Base-by-base conservation (phyloP, 2,888 invertebrate species). In the Paralinhomoeus sp. region DNA sequence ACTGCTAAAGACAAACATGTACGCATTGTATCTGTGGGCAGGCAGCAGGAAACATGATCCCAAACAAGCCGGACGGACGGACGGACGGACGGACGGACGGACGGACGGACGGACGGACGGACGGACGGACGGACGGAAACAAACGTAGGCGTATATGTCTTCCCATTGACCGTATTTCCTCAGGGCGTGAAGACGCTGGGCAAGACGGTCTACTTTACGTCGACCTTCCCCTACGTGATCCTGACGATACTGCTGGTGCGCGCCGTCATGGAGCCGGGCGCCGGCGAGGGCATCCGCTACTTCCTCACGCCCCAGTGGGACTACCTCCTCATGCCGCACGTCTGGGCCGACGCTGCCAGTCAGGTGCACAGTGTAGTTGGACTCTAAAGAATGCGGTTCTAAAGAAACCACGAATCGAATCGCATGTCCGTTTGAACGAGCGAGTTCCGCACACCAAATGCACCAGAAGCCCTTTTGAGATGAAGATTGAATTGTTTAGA, bases 261-360 rank as follows among this genome's bases (percentile, higher is more conserved):
- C 15, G 46, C 48, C 42, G 49, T 50, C 17, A 54, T 53, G 2
- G 47, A 57, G 27, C 55, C 55, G 1, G 58, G 58, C 2, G 57
- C 58, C 17, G 37, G 45, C 23, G 47, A 53, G 9, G 58, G 58
- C 22, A 52, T 58, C 41, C 46, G 45, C 31, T 57, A 51, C 49
- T 58, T 57, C 44, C 48, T 58, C 20, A 48, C 54, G n/a, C 58
- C 58, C 9, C 46, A 54, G 15, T 57, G 54, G 55, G 44, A 49
- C 15, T 49, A 51, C 42, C 51, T 58, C 12, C 22, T 24, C 31
- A 27, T 42, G 18, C 39, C 48, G 2, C 24, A 39, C 2, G 49
- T 57, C 12, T 59, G 59, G 59, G 53, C 50, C 21, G 58, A 57
- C 41, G 59, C 59, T 9, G 56, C 57, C 13, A 48, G 53, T 12